phyloP scores from a whole-genome alignment of 2,113 vertebrate species.

The Panurus biarmicus region DNA sequence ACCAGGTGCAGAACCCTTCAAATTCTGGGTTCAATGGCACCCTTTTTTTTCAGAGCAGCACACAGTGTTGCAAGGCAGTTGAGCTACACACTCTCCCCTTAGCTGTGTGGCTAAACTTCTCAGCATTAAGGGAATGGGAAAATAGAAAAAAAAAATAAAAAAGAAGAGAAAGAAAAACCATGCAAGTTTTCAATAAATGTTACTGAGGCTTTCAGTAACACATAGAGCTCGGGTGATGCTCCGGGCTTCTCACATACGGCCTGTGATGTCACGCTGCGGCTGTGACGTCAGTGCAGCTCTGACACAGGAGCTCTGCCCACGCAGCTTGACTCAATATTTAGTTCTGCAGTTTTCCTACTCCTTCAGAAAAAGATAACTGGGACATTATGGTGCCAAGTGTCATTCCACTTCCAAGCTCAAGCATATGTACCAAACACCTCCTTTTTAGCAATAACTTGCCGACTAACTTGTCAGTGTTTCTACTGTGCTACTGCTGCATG shows the following conservation, averaged over 20 bases:
- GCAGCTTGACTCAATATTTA: neutral
- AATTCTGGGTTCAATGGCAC: neutral
- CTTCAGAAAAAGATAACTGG: slow-evolving; percentile 6
- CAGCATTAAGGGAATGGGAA: neutral
- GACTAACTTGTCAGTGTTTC: neutral
- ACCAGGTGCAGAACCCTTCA: neutral
- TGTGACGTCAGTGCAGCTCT: rapidly evolving
- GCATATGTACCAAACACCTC: slow-evolving; percentile 22
- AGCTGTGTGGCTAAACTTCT: neutral
- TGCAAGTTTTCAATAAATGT: neutral
- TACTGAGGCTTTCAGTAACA: neutral
- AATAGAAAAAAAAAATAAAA: neutral
- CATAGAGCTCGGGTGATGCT: neutral
- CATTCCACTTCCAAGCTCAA: neutral
- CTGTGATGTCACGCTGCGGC: neutral
- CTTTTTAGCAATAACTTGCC: neutral
- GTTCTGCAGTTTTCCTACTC: neutral
- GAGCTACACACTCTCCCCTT: neutral
- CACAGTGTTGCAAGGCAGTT: neutral
- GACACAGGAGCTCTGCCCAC: neutral
- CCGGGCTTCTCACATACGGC: neutral
- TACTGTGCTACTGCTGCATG: neutral
- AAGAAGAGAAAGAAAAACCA: too few relatives aligned
- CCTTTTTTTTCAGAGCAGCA: neutral
- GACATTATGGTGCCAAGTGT: neutral